Base-by-base conservation (phyloP, 1,140 invertebrate genomes). In the Hesperophylax magnus region DNA sequence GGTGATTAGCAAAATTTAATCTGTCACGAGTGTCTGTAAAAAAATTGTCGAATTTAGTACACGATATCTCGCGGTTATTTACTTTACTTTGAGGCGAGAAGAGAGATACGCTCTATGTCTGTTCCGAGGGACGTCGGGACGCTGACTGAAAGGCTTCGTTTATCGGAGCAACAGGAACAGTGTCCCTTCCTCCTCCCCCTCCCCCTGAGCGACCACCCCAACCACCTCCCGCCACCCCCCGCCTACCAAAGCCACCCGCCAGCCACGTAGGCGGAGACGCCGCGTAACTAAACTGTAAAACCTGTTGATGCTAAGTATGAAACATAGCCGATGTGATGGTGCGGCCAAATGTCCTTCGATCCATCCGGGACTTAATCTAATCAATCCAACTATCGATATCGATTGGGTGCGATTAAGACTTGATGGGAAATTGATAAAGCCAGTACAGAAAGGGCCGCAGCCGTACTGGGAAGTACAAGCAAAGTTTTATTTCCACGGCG, bases 231-330 rank as follows among this genome's bases (percentile, higher is more conserved):
- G 18, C 31, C 65, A 14, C 34, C 17, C 34, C 0, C 65, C 34
- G 17, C 31, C 34, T n/a, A 18, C 17, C 14, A 9, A 1, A 18
- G 15, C 24, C 65, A 14, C 31, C 17, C 9, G 4, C 9, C 15
- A 17, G 65, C 11, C 17, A 47, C 65, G 65, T 69, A 47, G 65
- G 65, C 65, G 65, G 65, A 69, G 31, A 47, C 20, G 34, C 17
- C 65, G 65, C 27, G 34, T 69, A 69, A 15, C 27, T 47, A 18
- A 47, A 47, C 15, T 34, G 34, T 39, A 69, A 69, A 39, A 69
- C 65, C 65, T 69, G 65, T 69, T 69, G 65, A 65, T 65, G 39
- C 9, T 47, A 47, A 69, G 65, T 34, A 69, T 69, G 65, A 47
- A 69, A 69, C 34, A 69, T 69, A 17, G 24, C 20, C 61, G 56